Conservation (phyloP, 2,113 vertebrate species). For the Orcinus orca region DNA sequence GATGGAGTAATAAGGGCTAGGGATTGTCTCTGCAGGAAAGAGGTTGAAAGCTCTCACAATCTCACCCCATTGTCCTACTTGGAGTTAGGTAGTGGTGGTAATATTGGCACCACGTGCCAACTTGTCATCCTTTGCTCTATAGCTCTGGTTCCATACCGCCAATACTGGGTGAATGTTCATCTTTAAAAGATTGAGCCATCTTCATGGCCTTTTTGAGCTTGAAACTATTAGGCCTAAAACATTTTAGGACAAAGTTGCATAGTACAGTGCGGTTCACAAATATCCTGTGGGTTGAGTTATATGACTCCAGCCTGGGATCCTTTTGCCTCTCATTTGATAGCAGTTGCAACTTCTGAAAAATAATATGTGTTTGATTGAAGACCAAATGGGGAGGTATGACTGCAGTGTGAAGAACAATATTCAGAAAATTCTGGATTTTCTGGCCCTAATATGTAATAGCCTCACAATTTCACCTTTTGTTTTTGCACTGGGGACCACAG, state of each 20-base stretch:
- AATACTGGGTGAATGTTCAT: not conserved
- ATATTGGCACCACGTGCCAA: not conserved
- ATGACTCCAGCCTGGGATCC: not conserved
- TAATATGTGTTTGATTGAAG: not conserved
- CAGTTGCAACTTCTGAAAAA: not conserved
- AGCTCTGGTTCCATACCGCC: not conserved
- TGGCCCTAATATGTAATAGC: not conserved
- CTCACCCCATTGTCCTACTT: not conserved
- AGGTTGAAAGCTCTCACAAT: not conserved
- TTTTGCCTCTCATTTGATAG: not conserved
- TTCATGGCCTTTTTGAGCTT: not conserved
- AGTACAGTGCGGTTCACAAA: not conserved
- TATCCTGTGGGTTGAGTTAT: not conserved
- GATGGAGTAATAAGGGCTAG: not conserved
- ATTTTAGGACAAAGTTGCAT: not conserved
- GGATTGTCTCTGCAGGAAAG: not conserved
- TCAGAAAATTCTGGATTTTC: not conserved
- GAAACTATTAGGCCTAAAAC: not conserved
- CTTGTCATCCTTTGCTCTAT: not conserved
- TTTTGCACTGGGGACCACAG: not conserved
- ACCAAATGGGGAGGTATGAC: not conserved
- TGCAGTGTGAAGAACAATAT: not conserved
- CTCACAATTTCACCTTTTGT: not conserved
- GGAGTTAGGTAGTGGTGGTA: not conserved
- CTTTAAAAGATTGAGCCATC: not conserved